These are phyloP conservation scores for Gymnocephalus cernua DNA, from an alignment of 2,113 vertebrate species.

Conservation along the genomic window DNA sequence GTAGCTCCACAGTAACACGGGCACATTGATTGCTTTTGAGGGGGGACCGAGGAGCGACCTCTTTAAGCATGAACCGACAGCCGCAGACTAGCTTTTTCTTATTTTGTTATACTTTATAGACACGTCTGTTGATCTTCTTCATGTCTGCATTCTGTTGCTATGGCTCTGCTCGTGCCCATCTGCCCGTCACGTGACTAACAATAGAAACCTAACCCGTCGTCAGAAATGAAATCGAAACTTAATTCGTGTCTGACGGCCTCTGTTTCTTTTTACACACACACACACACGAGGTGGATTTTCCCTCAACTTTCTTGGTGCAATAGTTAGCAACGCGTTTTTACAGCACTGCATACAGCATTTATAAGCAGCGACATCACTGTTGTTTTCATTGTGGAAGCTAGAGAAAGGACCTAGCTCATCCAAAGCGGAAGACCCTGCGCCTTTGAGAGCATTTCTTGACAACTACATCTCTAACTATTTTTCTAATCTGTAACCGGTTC, in stretches of 20 bases:
- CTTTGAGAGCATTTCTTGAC: background rate
- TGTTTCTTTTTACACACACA: background rate
- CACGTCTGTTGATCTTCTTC: background rate
- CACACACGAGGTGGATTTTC: background rate
- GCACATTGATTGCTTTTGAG: background rate
- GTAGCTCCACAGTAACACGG: background rate
- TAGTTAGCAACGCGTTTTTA: background rate
- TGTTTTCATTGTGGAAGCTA: background rate
- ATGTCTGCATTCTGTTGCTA: background rate
- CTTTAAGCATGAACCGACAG: background rate
- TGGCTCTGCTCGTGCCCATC: no score
- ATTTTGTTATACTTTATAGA: background rate
- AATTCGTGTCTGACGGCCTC: rapidly evolving
- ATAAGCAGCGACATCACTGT: background rate
- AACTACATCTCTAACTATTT: background rate
- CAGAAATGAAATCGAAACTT: conserved; percentile 82
- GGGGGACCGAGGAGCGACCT: background rate
- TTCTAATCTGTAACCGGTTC: background rate
- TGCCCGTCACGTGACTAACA: conserved; percentile 60
- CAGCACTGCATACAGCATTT: background rate
- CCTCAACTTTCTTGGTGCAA: background rate
- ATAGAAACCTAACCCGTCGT: conserved; percentile 39
- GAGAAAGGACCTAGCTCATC: background rate
- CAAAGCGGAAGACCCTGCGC: background rate
- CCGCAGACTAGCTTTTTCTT: background rate